Evolutionary conservation across 2,888 invertebrate species (phyloP).

Genomic region (Lathronympha strigana): DNA sequence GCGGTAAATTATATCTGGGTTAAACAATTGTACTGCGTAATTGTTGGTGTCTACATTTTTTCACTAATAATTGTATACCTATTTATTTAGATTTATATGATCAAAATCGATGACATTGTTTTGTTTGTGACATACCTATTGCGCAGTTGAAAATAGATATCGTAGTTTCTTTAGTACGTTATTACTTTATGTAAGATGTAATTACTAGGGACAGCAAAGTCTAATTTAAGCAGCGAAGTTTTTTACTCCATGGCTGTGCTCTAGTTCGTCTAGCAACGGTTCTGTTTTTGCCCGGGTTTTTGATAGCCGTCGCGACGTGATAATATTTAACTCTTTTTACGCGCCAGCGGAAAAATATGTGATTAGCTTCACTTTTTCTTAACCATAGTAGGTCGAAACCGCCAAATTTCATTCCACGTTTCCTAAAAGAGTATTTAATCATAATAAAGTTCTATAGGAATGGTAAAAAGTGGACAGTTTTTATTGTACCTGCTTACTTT

Average conservation of each 20-base stretch:
- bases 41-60: too few relatives aligned
- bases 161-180: too few relatives aligned
- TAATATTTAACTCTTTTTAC: constrained; percentile 32
- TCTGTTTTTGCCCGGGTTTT: constrained; percentile 35
- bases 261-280: constrained; percentile 32
- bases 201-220: not conserved
- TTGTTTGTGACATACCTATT: too few relatives aligned
- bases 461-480: constrained; percentile 16
- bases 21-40: too few relatives aligned
- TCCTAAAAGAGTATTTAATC: constrained; percentile 18
- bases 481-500: constrained; percentile 23
- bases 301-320: constrained; percentile 29
- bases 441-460: constrained; percentile 19
- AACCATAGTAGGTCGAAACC: not conserved
- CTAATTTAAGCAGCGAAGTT: not conserved
- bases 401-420: constrained; percentile 30
- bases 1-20: too few relatives aligned
- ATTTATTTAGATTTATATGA: too few relatives aligned
- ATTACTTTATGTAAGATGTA: constrained; percentile 2
- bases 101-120: too few relatives aligned
- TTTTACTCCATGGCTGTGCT: constrained; percentile 16
- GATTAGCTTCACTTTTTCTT: constrained; percentile 31
- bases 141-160: too few relatives aligned
- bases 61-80: too few relatives aligned
- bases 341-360: constrained; percentile 3